Evolutionary conservation across 2,113 vertebrate species (phyloP).

Genomic region (Zosterops japonicus): DNA sequence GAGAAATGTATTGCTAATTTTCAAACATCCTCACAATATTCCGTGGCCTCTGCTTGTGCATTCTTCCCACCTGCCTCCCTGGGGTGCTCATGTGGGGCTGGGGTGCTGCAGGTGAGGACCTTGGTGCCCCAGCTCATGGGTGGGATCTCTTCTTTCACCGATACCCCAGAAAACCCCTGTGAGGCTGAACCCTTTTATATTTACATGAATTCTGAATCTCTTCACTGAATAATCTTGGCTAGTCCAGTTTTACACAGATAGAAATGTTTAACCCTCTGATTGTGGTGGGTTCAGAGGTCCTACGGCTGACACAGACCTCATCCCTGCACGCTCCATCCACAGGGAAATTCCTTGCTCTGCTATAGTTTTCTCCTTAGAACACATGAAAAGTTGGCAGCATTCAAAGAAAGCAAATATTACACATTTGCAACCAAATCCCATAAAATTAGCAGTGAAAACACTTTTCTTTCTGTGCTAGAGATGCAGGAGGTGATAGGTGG

Average conservation of each 20-base stretch:
- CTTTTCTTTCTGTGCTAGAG: not conserved
- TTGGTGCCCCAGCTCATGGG: not conserved
- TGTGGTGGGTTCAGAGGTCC: not conserved
- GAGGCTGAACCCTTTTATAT: not conserved
- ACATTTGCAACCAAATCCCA: not conserved
- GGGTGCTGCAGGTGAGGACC: not conserved
- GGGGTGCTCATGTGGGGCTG: rapidly evolving
- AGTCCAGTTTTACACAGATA: not conserved
- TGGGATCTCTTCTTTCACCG: not conserved
- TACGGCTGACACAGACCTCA: not conserved
- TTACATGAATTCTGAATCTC: not conserved
- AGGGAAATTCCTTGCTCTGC: not conserved
- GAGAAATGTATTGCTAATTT: constrained; percentile 6
- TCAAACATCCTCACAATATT: not conserved
- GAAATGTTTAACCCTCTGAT: not conserved
- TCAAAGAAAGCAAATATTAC: not conserved
- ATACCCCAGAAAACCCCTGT: rapidly evolving
- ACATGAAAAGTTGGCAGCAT: not conserved
- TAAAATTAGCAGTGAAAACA: not conserved
- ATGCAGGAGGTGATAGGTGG: not conserved
- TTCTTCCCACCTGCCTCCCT: rapidly evolving
- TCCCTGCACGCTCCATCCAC: rapidly evolving
- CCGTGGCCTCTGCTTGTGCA: not conserved
- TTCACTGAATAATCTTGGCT: not conserved
- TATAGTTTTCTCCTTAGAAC: not conserved